Percentiles rank a stretch among this genome's conserved stretches.
Evolutionary conservation across 1,140 invertebrate species (phyloP).

Genomic region (Nasonia vitripennis): DNA sequence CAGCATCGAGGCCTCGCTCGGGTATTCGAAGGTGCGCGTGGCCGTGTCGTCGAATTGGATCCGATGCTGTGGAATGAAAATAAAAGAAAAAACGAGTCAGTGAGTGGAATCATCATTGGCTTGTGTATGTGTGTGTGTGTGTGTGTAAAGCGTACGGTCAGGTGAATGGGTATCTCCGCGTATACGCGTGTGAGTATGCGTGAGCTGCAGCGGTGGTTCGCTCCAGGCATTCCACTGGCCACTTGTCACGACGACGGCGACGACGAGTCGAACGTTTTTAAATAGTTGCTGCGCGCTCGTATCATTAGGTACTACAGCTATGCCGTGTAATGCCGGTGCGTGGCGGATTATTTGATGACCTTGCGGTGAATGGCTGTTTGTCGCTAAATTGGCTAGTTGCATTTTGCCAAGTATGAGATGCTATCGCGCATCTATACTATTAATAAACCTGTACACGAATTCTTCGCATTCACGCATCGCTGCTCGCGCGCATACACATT

Average conservation of each 20-base stretch:
- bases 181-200: neutral
- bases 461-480: neutral
- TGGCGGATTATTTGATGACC: neutral
- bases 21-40: constrained; percentile 90
- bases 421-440: neutral
- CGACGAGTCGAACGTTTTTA: neutral
- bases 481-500: neutral
- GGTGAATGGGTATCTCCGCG: no score
- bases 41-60: constrained; percentile 90
- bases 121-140: neutral
- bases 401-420: neutral
- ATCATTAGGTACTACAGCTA: neutral
- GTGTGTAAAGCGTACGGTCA: no score
- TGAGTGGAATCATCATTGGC: neutral
- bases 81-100: neutral
- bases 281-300: neutral
- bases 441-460: neutral
- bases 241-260: neutral
- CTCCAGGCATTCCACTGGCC: neutral
- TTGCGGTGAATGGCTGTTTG: neutral
- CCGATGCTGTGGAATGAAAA: constrained; percentile 82
- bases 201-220: no score
- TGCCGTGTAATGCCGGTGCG: neutral
- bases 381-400: neutral
- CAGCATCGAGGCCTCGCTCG: constrained; percentile 86